Conservation (phyloP, 2,888 invertebrate genomes). For the Catocala sponsa region DNA sequence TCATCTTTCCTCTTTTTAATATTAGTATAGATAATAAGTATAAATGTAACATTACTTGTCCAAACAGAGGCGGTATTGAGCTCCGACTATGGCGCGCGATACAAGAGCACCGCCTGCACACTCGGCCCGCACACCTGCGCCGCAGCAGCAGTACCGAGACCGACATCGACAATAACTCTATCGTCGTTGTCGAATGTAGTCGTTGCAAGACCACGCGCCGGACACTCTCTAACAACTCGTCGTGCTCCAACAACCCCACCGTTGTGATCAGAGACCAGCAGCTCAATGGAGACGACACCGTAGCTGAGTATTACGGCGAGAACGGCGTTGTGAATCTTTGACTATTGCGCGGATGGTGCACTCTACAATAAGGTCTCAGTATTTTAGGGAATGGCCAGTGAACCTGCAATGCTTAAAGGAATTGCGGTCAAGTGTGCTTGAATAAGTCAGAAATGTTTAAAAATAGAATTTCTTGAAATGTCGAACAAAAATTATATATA, state of each 20-base stretch:
- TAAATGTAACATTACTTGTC: no score
- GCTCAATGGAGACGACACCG: slow-evolving; percentile 68
- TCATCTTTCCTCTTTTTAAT: no score
- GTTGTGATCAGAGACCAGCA: slow-evolving; percentile 73
- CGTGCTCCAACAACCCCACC: slow-evolving; percentile 74
- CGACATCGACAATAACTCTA: slow-evolving; percentile 80
- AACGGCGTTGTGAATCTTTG: slow-evolving; percentile 77
- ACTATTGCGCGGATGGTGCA: slow-evolving; percentile 86
- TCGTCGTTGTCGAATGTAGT: slow-evolving; percentile 81
- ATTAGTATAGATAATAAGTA: no score
- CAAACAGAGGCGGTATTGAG: slow-evolving; percentile 92
- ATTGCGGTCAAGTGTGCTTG: no score
- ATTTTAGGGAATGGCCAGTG: slow-evolving; percentile 18
- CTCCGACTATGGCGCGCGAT: slow-evolving; percentile 95
- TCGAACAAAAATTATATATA: no score
- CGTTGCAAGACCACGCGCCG: slow-evolving; percentile 68
- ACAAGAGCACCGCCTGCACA: slow-evolving; percentile 85
- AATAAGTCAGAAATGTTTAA: no score
- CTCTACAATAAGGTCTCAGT: slow-evolving; percentile 74
- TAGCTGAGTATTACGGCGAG: slow-evolving; percentile 70
- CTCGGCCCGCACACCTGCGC: slow-evolving; percentile 62
- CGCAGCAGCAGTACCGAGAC: slow-evolving; percentile 81
- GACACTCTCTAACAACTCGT: slow-evolving; percentile 58
- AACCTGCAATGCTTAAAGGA: neutral
- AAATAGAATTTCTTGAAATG: no score